Conservation (phyloP, 2,113 vertebrate species). For the Anser cygnoides region DNA sequence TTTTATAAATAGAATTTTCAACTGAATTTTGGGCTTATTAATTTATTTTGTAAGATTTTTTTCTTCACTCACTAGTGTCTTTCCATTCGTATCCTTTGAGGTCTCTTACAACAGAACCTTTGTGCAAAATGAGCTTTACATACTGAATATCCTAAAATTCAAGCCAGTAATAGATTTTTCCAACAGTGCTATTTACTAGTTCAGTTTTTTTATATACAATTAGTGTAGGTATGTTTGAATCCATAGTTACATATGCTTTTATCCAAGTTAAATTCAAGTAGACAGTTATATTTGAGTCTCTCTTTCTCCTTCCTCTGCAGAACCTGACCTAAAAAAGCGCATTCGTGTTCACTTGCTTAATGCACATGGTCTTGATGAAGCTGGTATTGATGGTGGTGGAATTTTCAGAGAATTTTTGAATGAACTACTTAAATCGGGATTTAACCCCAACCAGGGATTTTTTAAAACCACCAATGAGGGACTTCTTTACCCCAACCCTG, state of each 20-base stretch:
- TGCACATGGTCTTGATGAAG: constrained; percentile 95
- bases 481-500: constrained; percentile 93
- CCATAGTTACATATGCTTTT: background rate
- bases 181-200: background rate
- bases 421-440: constrained; percentile 95
- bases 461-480: constrained; percentile 97
- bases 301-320: constrained; percentile 68
- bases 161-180: background rate
- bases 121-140: background rate
- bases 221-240: background rate
- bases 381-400: constrained; percentile 96
- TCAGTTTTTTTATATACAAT: background rate
- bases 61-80: background rate
- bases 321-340: constrained; percentile 94
- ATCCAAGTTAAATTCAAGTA: background rate
- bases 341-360: constrained; percentile 96
- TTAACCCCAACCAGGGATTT: constrained; percentile 98
- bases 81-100: background rate
- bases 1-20: background rate
- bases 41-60: background rate
- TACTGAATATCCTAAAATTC: background rate
- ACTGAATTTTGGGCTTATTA: background rate
- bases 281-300: background rate
- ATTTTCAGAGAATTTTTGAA: constrained; percentile 98
- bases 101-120: background rate